A percentile compares a stretch with the other conserved stretches of the same genome.
Conservation (phyloP, 2,888 invertebrate genomes). For the Ophonus ardosiacus region DNA sequence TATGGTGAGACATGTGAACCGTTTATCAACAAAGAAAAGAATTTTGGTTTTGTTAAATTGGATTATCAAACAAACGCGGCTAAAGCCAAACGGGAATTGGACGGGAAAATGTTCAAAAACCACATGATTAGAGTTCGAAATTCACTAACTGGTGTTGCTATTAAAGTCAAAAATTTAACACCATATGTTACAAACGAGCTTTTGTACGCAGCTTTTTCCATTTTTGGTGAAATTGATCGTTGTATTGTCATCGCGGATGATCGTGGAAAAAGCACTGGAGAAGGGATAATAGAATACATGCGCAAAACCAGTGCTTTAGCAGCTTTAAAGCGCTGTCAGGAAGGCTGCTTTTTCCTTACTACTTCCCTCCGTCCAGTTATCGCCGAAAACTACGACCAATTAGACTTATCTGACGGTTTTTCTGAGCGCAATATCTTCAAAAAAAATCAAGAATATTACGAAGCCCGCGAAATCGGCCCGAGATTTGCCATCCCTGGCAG, state of each 20-base stretch:
- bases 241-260: slow-evolving; percentile 97
- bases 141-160: slow-evolving; percentile 95
- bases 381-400: slow-evolving; percentile 93
- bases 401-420: slow-evolving; percentile 95
- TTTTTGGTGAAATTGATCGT: slow-evolving; percentile 95
- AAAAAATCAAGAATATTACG: slow-evolving; percentile 87
- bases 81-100: slow-evolving; percentile 95
- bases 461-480: slow-evolving; percentile 91
- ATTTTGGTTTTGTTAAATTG: slow-evolving; percentile 97
- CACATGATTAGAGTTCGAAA: slow-evolving; percentile 94
- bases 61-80: slow-evolving; percentile 96
- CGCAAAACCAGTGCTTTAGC: slow-evolving; percentile 94
- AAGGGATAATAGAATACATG: slow-evolving; percentile 97
- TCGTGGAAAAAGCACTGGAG: slow-evolving; percentile 96
- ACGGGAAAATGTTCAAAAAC: slow-evolving; percentile 90
- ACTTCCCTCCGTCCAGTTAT: slow-evolving; percentile 94
- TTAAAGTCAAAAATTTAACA: slow-evolving; percentile 95
- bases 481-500: slow-evolving; percentile 92
- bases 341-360: slow-evolving; percentile 95
- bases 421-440: slow-evolving; percentile 90
- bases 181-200: slow-evolving; percentile 96
- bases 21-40: slow-evolving; percentile 96
- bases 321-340: slow-evolving; percentile 92
- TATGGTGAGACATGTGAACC: slow-evolving; percentile 95
- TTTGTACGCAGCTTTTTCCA: slow-evolving; percentile 90